Percentiles rank a stretch among this genome's conserved stretches.
phyloP scores from a whole-genome alignment of 2,113 vertebrate species.

The Halcyon malimbica region DNA sequence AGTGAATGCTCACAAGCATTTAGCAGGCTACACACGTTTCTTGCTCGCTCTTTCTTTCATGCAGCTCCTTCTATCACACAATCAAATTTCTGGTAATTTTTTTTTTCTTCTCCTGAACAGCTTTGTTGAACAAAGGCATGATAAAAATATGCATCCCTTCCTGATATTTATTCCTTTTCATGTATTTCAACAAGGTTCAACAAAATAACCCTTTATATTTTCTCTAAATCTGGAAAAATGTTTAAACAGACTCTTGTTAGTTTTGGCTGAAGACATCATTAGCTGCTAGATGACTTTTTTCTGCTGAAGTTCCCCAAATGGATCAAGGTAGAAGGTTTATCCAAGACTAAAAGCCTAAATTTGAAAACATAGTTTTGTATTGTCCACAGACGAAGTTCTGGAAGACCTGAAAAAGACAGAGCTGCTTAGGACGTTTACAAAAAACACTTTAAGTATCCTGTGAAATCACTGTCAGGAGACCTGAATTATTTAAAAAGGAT shows the following conservation, averaged over 20 bases:
- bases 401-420: neutral
- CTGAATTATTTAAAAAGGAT: conserved; percentile 78
- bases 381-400: neutral
- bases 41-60: neutral
- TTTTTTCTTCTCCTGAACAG: neutral
- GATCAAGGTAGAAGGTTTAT: conserved; percentile 70
- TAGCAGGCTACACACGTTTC: neutral
- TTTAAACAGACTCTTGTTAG: conserved; percentile 7
- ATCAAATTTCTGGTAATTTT: neutral
- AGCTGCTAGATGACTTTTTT: conserved; percentile 61
- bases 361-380: conserved; percentile 1
- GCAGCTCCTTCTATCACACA: neutral
- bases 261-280: conserved; percentile 64
- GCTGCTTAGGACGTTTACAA: neutral
- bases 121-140: neutral
- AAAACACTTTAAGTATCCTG: neutral
- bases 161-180: neutral
- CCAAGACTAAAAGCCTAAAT: conserved; percentile 64
- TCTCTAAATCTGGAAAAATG: conserved; percentile 37
- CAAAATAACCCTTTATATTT: conserved; percentile 34
- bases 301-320: conserved; percentile 62
- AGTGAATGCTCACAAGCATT: neutral
- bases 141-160: neutral
- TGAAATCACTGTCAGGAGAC: conserved; percentile 54
- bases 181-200: neutral